These are phyloP conservation scores for Eristalinus aeneus DNA, from an alignment of 2,888 invertebrate species.

Conservation along the genomic window DNA sequence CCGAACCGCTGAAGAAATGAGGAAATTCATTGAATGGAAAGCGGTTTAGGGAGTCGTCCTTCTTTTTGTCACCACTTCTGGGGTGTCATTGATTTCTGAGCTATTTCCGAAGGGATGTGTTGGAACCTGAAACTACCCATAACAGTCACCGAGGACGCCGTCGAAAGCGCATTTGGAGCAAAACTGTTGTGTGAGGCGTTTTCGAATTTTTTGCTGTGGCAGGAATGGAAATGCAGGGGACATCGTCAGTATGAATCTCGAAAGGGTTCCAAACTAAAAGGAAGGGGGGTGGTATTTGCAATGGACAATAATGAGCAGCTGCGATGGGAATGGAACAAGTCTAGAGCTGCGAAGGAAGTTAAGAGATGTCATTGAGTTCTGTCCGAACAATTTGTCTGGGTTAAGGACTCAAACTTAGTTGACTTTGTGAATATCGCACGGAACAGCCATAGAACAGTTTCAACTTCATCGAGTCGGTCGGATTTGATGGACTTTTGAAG, in stretches of 20 bases:
- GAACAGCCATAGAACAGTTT: too few species aligned
- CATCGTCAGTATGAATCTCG: background rate
- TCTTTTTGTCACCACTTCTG: background rate
- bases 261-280: background rate
- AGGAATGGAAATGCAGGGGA: background rate
- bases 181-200: background rate
- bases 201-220: background rate
- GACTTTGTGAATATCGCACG: too few species aligned
- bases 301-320: too few species aligned
- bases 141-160: background rate
- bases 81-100: background rate
- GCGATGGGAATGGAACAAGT: too few species aligned
- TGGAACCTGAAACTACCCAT: background rate
- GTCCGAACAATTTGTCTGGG: too few species aligned
- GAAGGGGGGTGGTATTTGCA: too few species aligned
- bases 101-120: background rate
- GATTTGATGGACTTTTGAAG: too few species aligned
- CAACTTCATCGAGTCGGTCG: too few species aligned
- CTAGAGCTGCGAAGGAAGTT: too few species aligned
- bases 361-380: too few species aligned
- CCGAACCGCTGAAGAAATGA: background rate
- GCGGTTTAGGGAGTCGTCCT: background rate
- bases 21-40: background rate
- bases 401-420: too few species aligned
- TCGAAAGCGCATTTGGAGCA: background rate